Evolutionary conservation across 2,888 invertebrate genomes (phyloP), one percentile per base, ranked within the genome.

Genomic region (Drosophila mimica): DNA sequence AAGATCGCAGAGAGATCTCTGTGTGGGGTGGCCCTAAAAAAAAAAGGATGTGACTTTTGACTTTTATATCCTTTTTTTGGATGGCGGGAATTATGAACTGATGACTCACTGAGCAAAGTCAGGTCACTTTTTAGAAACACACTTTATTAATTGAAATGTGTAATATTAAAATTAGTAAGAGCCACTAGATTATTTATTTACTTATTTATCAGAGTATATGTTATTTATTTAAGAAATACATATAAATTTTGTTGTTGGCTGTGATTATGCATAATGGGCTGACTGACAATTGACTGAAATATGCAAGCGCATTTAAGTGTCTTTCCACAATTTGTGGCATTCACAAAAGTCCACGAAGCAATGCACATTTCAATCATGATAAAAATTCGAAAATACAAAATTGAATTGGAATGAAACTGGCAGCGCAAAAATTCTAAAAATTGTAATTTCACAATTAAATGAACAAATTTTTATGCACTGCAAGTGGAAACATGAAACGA

Each of bases 341-440:
- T 53, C 64, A 48, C 43, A 82, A 73, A 82, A 71, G 76, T 63
- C 67, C 59, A 31, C 9, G 9, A 34, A n/a, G 70, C 79, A 73
- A 83, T 88, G 80, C 68, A 80, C 87, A 89, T 85, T 89, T 89
- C 84, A 85, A 85, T 85, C 84, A 89, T 89, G 79, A 89, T 86
- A 72, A 89, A 86, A 89, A 86, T 86, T 82, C 81, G 80, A 77
- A 78, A 80, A 71, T 67, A 70, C 67, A 74, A 75, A 72, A 73
- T 48, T 68, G 46, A 76, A 86, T 81, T 81, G 67, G 28, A 56
- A 51, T 20, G 43, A 49, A 57, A 46, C 28, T 46, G 46, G 8
- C 20, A 25, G 17, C 31, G 66, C n/a, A 88, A 83, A 74, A 73
- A 89, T 89, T 81, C 88, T 74, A 83, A 81, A 46, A 87, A 82